Percentiles rank a stretch among this genome's conserved stretches.
Evolutionary conservation across 53 echinoderm and acorn worm species (phyloP).

Genomic region (Paelopatides confundens): DNA sequence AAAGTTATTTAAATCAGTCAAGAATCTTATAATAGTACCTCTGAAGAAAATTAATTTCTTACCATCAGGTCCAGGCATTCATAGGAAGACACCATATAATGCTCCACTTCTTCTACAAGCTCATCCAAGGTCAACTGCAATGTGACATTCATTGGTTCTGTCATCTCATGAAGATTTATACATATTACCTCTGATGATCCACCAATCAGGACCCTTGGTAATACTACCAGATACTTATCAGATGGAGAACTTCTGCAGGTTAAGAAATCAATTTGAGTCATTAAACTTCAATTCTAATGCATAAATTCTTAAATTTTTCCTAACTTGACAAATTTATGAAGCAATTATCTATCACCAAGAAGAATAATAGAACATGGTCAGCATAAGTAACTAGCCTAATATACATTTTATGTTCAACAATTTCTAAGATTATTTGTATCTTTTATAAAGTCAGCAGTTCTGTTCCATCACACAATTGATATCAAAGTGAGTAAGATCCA

Average conservation of each 20-base stretch:
- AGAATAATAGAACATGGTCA: too few species aligned
- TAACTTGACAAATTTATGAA: too few species aligned
- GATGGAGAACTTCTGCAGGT: neutral
- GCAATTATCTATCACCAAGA: too few species aligned
- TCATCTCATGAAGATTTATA: conserved; percentile 56
- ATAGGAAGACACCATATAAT: conserved; percentile 69
- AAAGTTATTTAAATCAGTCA: neutral
- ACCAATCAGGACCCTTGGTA: conserved; percentile 80
- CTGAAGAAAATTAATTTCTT: neutral
- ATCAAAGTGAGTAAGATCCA: too few species aligned
- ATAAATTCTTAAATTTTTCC: too few species aligned
- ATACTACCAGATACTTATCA: conserved; percentile 63
- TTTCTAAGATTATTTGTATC: too few species aligned
- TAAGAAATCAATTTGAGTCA: neutral
- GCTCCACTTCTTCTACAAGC: conserved; percentile 30
- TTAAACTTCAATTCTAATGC: too few species aligned
- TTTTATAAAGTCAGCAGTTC: too few species aligned
- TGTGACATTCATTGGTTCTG: conserved; percentile 62
- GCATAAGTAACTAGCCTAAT: too few species aligned
- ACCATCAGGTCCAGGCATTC: conserved; percentile 67
- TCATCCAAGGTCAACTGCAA: conserved; percentile 52
- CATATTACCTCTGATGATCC: conserved; percentile 88
- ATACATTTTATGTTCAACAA: too few species aligned
- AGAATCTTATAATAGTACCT: neutral
- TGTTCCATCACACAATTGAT: too few species aligned